Percentiles rank a stretch among this genome's conserved stretches.
phyloP scores from a whole-genome alignment of 2,888 invertebrate species.

The Adelognathus sp. region DNA sequence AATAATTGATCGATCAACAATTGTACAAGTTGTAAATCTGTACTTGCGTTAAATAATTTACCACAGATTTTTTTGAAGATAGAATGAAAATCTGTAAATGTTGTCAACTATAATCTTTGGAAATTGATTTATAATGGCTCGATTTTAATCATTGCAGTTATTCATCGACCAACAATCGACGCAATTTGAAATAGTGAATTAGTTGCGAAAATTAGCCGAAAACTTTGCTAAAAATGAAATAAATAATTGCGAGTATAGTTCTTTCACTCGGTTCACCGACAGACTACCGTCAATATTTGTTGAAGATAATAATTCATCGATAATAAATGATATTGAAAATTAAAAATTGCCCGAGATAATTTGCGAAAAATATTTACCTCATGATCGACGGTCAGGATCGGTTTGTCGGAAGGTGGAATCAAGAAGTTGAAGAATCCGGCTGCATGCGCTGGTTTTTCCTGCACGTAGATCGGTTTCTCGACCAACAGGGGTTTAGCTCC shows the following conservation, averaged over 20 bases:
- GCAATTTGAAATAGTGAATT: no score
- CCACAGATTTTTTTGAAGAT: no score
- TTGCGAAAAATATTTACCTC: conserved; percentile 35
- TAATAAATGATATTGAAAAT: neutral
- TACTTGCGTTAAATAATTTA: no score
- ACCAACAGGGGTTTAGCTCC: conserved; percentile 48
- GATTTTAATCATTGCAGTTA: no score
- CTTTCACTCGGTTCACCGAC: neutral
- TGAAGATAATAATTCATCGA: neutral
- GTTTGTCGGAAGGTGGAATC: neutral
- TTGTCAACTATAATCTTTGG: no score
- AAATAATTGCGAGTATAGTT: neutral
- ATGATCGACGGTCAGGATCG: conserved; percentile 27
- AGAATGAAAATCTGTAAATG: no score
- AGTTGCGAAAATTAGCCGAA: no score
- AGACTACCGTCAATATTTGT: neutral
- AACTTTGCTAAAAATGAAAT: no score
- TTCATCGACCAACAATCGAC: no score
- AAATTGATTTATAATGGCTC: no score
- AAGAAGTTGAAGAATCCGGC: conserved; percentile 25
- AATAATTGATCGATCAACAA: no score
- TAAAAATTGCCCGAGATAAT: neutral
- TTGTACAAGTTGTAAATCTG: no score
- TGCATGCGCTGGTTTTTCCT: conserved; percentile 29
- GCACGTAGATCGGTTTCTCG: conserved; percentile 52